Conservation (phyloP, 2,888 invertebrate genomes). For the Rhagonycha fulva region DNA sequence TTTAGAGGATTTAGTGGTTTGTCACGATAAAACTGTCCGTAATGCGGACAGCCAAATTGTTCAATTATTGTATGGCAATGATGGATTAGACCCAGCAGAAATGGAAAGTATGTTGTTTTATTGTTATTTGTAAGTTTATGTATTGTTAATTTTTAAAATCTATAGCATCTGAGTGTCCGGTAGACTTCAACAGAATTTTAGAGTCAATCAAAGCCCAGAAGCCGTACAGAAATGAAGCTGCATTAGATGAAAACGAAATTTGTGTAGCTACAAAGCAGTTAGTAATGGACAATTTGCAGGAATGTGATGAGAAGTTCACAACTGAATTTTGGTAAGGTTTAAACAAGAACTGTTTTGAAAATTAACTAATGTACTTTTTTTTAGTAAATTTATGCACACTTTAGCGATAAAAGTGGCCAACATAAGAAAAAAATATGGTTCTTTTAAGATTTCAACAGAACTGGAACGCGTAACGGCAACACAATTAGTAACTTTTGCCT, state of each 20-base stretch:
- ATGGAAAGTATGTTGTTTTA: constrained; percentile 81
- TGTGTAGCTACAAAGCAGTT: constrained; percentile 62
- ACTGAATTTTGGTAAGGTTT: constrained; percentile 70
- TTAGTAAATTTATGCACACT: constrained; percentile 53
- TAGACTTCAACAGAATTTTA: constrained; percentile 84
- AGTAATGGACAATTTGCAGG: constrained; percentile 60
- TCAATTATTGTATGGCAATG: constrained; percentile 93
- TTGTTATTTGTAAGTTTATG: not conserved
- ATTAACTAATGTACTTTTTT: constrained; percentile 15
- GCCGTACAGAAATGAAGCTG: constrained; percentile 70
- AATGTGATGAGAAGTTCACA: constrained; percentile 74
- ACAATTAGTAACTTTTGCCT: constrained; percentile 71
- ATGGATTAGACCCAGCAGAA: constrained; percentile 90
- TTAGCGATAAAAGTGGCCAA: constrained; percentile 51
- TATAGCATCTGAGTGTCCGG: constrained; percentile 77
- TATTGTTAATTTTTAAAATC: not conserved
- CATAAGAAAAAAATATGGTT: constrained; percentile 49
- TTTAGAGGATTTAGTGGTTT: constrained; percentile 92
- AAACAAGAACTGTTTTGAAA: not conserved
- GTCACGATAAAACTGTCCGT: constrained; percentile 95
- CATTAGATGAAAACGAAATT: constrained; percentile 68
- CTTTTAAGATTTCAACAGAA: constrained; percentile 52
- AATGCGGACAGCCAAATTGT: constrained; percentile 92
- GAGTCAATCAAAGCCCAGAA: constrained; percentile 78
- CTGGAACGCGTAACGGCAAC: constrained; percentile 58